Evolutionary conservation across 2,888 invertebrate species (phyloP).

Genomic region (Bombyx huttoni): DNA sequence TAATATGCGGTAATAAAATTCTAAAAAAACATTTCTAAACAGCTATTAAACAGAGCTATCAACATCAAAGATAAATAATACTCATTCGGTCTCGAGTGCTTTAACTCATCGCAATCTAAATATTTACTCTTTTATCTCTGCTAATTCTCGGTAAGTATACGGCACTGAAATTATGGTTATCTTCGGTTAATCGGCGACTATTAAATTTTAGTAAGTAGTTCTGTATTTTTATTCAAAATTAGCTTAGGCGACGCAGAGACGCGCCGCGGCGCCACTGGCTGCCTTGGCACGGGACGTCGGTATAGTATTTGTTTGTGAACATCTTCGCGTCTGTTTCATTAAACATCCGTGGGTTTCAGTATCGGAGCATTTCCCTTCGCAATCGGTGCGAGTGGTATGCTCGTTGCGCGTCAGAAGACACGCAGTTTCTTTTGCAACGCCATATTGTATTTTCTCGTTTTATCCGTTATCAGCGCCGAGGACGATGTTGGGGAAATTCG

Average conservation of each 20-base stretch:
- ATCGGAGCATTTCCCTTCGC: slow-evolving; percentile 50
- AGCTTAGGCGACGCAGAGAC: slow-evolving; percentile 37
- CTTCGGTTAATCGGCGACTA: background rate
- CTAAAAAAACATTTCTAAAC: background rate
- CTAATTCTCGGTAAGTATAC: slow-evolving; percentile 14
- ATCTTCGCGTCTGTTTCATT: slow-evolving; percentile 63
- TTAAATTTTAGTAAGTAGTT: slow-evolving; percentile 8
- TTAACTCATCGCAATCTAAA: slow-evolving; percentile 13
- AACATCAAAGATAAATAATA: slow-evolving; percentile 3
- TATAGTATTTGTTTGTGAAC: slow-evolving; percentile 54
- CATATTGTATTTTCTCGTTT: slow-evolving; percentile 23
- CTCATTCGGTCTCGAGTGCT: slow-evolving; percentile 1
- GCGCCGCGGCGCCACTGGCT: slow-evolving; percentile 47
- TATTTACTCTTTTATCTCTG: slow-evolving; percentile 18
- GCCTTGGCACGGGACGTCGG: slow-evolving; percentile 49
- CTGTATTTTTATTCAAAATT: slow-evolving; percentile 34
- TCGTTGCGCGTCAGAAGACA: slow-evolving; percentile 21
- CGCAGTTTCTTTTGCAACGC: slow-evolving; percentile 32
- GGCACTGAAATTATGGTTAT: slow-evolving; percentile 3
- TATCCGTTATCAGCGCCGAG: slow-evolving; percentile 29
- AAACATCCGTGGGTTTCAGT: slow-evolving; percentile 61
- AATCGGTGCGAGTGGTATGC: slow-evolving; percentile 45
- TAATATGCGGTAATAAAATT: background rate
- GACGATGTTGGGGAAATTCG: slow-evolving; percentile 51
- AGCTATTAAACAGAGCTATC: slow-evolving; percentile 1